phyloP scores from a whole-genome alignment of 2,888 invertebrate species.

The Syrista parreyssii region DNA sequence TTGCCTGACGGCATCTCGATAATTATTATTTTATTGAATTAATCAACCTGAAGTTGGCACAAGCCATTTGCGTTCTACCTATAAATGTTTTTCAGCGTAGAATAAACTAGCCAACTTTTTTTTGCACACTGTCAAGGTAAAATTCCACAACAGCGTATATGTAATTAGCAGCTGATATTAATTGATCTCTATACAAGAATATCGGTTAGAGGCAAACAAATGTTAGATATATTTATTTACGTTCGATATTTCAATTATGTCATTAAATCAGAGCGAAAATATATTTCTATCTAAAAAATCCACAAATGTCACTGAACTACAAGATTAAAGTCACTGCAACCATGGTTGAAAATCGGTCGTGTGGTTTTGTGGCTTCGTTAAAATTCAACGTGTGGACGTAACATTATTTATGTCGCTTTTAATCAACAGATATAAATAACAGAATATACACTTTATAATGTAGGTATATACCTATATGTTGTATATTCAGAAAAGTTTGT shows the following conservation, averaged over 20 bases:
- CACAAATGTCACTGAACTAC: background rate
- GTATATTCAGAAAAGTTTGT: no score
- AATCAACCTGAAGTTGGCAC: background rate
- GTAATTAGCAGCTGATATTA: no score
- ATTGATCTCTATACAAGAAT: no score
- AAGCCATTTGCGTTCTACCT: background rate
- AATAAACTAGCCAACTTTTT: background rate
- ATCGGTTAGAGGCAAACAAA: no score
- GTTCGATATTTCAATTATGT: background rate
- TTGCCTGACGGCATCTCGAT: background rate
- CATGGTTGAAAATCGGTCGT: background rate
- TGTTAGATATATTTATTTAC: background rate
- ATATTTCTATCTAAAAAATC: background rate
- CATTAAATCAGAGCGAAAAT: background rate
- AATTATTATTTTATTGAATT: background rate
- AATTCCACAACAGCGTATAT: background rate
- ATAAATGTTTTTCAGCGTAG: background rate
- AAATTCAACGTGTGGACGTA: background rate
- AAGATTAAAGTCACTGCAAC: background rate
- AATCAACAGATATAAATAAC: background rate
- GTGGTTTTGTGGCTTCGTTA: background rate
- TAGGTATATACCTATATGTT: no score
- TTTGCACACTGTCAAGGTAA: background rate
- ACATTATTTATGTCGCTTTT: background rate
- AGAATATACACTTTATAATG: no score